Percentiles rank a stretch among this genome's conserved stretches.
Conservation (phyloP, 2,113 vertebrate genomes). For the Illadopsis cleaveri region DNA sequence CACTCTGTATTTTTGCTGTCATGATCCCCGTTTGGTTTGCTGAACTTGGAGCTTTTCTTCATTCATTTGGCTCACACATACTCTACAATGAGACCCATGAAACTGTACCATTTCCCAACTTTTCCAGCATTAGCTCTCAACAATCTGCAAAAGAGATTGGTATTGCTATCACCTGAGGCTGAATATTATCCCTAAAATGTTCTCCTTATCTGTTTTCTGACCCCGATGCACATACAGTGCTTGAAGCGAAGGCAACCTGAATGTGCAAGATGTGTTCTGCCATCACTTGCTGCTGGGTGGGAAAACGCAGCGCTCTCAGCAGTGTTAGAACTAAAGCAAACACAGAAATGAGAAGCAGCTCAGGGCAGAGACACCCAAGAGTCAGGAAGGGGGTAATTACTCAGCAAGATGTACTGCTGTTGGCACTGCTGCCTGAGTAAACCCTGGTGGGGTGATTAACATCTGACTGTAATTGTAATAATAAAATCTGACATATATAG, state of each 20-base stretch:
- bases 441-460: constrained; percentile 35
- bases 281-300: background rate
- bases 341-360: constrained; percentile 11
- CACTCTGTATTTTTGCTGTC: background rate
- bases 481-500: constrained; percentile 27
- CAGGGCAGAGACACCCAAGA: background rate
- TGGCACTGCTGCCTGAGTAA: background rate
- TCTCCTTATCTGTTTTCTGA: background rate
- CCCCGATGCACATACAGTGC: accelerated
- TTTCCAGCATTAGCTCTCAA: background rate
- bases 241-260: background rate
- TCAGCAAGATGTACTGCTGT: background rate
- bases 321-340: background rate
- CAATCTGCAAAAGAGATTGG: background rate
- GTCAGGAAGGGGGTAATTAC: background rate
- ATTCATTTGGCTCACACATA: background rate
- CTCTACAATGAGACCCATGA: background rate
- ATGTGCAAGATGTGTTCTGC: background rate
- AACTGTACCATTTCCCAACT: background rate
- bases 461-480: constrained; percentile 49
- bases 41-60: background rate
- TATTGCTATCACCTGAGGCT: background rate
- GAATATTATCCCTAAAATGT: accelerated
- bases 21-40: background rate
- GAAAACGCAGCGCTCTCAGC: background rate